Evolutionary conservation across 2,113 vertebrate species (phyloP), one percentile per base, ranked within the genome.

Genomic region (Amia ocellicauda): DNA sequence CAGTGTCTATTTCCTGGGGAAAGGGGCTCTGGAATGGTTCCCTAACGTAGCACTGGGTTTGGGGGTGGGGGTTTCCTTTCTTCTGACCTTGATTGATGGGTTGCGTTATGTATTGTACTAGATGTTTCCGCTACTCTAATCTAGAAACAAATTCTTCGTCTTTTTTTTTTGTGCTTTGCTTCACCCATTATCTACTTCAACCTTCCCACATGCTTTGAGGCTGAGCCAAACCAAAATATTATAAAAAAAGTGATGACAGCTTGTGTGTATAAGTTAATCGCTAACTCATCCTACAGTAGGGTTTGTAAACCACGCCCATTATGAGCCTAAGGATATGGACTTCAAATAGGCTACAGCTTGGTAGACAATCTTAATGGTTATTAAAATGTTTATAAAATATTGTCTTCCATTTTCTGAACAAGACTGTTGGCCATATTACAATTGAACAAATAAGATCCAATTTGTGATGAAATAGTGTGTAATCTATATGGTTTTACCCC

Each of bases 151-250:
- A 36, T 5, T 36, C 11, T 36, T 36, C 5, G 31, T 36, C 31
- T 36, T 36, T 1, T 7, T 36, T 36, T 7, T 36, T 36, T 36
- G 11, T 5, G 31, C 5, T 36, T 36, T 36, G 31, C 11, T 36
- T 36, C 11, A 36, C n/a, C n/a, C n/a, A n/a, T n/a, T n/a, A n/a
- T n/a, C n/a, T n/a, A 64, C 61, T 61, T 41, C 61, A 61, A 24
- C 51, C 60, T 58, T 68, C 64, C 63, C 29, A 57, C 60, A 58
- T 36, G 58, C 51, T 68, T 52, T 60, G 28, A 47, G 43, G 29
- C 58, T 47, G 11, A n/a, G 26, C n/a, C 36, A 55, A 49, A 60
- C 13, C 27, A 31, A 50, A 62, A 42, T 43, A 49, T 58, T 54
- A 45, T 60, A 51, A 67, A 45, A n/a, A 42, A 59, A 40, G 56